A percentile compares a stretch with the other conserved stretches of the same genome.
Evolutionary conservation across 2,888 invertebrate genomes (phyloP).

Genomic region (Bursaphelenchus okinawaensis): DNA sequence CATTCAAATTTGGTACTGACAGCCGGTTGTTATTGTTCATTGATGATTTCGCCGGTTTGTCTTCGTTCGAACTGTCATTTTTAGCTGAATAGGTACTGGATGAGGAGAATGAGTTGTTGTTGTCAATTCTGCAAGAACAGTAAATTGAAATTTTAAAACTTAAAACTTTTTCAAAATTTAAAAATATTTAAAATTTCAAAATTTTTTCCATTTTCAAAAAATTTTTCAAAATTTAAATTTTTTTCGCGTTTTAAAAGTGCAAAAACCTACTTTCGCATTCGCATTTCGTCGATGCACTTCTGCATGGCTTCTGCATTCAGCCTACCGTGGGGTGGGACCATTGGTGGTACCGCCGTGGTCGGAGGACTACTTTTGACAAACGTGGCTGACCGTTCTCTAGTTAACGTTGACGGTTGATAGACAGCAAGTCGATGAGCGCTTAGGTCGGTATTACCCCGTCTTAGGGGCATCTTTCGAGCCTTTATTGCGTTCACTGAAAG

Average conservation of each 20-base stretch:
- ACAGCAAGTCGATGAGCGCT: conserved; percentile 13
- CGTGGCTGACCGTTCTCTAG: not conserved
- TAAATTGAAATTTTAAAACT: too few species aligned
- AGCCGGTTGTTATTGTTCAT: conserved; percentile 10
- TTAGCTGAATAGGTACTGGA: not conserved
- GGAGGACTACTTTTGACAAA: not conserved
- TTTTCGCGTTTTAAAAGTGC: not conserved
- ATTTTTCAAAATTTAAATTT: not conserved
- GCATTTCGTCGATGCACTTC: conserved; percentile 49
- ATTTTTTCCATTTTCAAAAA: too few species aligned
- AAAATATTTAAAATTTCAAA: not conserved
- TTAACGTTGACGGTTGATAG: conserved; percentile 2
- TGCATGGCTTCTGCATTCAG: conserved; percentile 37
- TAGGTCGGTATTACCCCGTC: conserved; percentile 40
- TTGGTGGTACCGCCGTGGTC: conserved; percentile 1
- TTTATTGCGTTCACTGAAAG: conserved; percentile 31
- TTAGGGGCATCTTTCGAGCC: conserved; percentile 35
- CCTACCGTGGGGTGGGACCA: conserved; percentile 14
- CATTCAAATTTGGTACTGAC: conserved; percentile 23
- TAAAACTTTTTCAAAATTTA: not conserved
- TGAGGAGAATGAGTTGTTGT: not conserved
- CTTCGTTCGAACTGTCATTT: not conserved
- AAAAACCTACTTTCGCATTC: conserved; percentile 30
- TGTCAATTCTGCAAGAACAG: not conserved
- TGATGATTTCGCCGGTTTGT: not conserved